A percentile compares a stretch with the other conserved stretches of the same genome.
Conservation (phyloP, 2,888 invertebrate species). For the Ischnura elegans region DNA sequence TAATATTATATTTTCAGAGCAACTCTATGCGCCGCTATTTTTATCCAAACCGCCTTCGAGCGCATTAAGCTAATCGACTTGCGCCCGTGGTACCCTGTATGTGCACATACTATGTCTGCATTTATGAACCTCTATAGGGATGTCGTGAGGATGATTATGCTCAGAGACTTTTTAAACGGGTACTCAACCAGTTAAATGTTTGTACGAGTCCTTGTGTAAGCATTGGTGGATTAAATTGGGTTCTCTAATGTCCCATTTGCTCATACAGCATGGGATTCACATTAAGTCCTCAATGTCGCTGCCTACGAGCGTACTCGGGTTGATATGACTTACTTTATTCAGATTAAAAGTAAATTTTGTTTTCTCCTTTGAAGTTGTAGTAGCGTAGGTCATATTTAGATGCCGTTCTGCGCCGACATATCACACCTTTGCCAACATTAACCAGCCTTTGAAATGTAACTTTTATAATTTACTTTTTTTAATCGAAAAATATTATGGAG, state of each 20-base stretch:
- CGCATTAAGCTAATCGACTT: conserved; percentile 7
- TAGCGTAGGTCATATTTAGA: too few species aligned
- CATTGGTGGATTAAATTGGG: neutral
- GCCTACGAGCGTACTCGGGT: too few species aligned
- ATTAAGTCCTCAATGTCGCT: too few species aligned
- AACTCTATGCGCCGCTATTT: neutral
- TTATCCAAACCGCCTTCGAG: neutral
- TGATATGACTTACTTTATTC: too few species aligned
- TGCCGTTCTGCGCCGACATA: too few species aligned
- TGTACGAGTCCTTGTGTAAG: neutral
- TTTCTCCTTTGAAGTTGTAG: too few species aligned
- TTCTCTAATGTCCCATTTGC: neutral
- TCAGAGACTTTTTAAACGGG: neutral
- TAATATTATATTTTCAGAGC: neutral
- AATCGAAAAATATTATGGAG: too few species aligned
- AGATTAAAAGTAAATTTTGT: too few species aligned
- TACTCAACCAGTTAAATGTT: neutral
- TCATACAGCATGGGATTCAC: neutral
- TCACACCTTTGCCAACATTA: too few species aligned
- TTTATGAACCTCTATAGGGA: neutral
- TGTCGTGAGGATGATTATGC: conserved; percentile 1
- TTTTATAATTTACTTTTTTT: too few species aligned
- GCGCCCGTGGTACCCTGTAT: neutral
- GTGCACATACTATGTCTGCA: neutral
- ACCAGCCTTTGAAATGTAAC: too few species aligned